Conservation (phyloP, 1,140 invertebrate species). For the Gerris buenoi region DNA sequence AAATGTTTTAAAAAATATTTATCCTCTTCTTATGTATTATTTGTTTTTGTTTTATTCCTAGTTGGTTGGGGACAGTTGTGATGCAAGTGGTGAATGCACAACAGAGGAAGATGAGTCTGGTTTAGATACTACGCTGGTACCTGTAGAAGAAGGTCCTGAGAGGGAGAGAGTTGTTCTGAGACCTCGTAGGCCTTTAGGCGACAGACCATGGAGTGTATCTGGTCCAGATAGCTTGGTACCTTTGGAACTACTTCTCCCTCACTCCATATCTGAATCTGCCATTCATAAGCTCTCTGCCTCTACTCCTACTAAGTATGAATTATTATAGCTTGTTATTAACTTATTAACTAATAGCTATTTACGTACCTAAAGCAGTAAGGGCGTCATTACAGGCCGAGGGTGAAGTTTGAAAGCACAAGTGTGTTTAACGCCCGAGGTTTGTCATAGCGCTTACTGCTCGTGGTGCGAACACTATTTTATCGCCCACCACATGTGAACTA, state of each 20-base stretch:
- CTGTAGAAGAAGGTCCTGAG: slow-evolving; percentile 4
- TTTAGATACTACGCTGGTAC: slow-evolving; percentile 23
- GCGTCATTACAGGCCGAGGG: too few relatives aligned
- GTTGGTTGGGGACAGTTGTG: slow-evolving; percentile 46
- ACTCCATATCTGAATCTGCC: slow-evolving; percentile 74
- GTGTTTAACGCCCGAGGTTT: too few relatives aligned
- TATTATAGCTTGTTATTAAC: too few relatives aligned
- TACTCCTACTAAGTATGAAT: slow-evolving; percentile 1
- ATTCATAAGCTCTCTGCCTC: slow-evolving; percentile 45
- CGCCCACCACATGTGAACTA: too few relatives aligned
- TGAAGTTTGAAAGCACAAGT: too few relatives aligned
- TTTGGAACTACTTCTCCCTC: slow-evolving; percentile 34
- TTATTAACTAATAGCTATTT: too few relatives aligned
- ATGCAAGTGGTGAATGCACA: slow-evolving; percentile 79
- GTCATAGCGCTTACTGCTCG: too few relatives aligned
- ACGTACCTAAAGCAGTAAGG: too few relatives aligned
- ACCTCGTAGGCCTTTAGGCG: slow-evolving; percentile 31
- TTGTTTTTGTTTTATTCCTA: too few relatives aligned
- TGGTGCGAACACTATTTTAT: too few relatives aligned
- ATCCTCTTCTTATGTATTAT: too few relatives aligned
- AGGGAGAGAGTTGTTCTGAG: slow-evolving; percentile 32
- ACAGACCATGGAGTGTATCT: slow-evolving; percentile 66
- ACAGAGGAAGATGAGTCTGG: slow-evolving; percentile 43
- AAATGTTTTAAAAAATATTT: background rate
- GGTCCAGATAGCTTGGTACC: slow-evolving; percentile 43